Evolutionary conservation across 2,888 invertebrate genomes (phyloP), one percentile per base, ranked within the genome.

Genomic region (Anagyrus pseudococci): DNA sequence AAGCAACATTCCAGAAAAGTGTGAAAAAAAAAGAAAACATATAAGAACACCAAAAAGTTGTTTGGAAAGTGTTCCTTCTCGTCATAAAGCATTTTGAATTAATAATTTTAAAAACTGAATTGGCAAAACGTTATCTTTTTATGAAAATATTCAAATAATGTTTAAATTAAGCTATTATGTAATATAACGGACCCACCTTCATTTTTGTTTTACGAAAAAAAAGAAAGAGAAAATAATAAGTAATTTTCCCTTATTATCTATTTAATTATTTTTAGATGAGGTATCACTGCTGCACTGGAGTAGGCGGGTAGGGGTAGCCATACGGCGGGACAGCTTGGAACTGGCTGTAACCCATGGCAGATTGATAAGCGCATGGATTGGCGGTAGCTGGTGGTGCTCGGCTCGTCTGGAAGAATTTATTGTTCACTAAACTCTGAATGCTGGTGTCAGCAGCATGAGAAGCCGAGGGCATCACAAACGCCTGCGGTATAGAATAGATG

Each of bases 271-370:
- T 37, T 37, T 61, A 58, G 41, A 15, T 53, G 25, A 75, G 70
- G 70, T 76, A 77, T 87, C 89, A 91, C 85, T 91, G 91, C 79
- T 91, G 91, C 58, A 91, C 90, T 48, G 90, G 87, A 37, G 89
- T 84, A 80, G 80, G 89, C 75, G 83, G 87, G 83, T 80, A 89
- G 75, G 79, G 87, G 82, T 73, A 88, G 79, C 82, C 82, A 79
- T 89, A 89, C 8, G 87, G 85, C 77, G 89, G 86, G 15, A 89
- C 86, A 4, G 88, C 86, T 58, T 88, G 87, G 79, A 88, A 89
- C 79, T 90, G 89, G 57, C 88, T 87, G 76, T 88, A 89, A 80
- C 87, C 73, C 85, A 89, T 83, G 4, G 66, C 66, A 44, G 85
- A 85, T 71, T 86, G 85, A 73, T 85, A 86, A 53, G 85, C 86